Evolutionary conservation across 2,888 invertebrate species (phyloP), one percentile per base, ranked within the genome.

Genomic region (Tenodera sinensis): DNA sequence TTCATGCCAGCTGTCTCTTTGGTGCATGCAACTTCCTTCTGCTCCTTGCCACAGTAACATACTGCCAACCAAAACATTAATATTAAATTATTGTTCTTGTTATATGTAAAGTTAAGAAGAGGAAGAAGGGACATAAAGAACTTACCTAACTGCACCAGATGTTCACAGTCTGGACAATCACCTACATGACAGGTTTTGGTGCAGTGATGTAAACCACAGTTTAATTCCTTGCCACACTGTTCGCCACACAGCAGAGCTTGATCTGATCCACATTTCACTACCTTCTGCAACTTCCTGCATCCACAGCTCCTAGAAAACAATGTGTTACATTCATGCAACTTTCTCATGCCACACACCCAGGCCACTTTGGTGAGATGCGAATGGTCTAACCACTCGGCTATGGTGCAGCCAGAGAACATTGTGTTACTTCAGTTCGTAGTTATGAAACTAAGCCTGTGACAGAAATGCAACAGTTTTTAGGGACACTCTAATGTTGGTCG

Each of bases 141-240:
- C 54, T 81, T 92, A 96, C 96, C 94, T 94, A 97, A 97, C 85
- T 95, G 94, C 15, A 97, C 93, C 54, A 93, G 94, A 90, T 96
- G 94, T 0, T 93, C 93, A 92, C 99, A 99, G 2, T 95, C 93
- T 0, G 94, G 94, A 92, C 99, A 99, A 6, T 95, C 94, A 0
- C 96, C 98, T 25, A 95, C 94, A 93, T 99, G 99, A 92, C 99
- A 99, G 81, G 94, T 94, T 84, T 94, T 94, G 54, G 93, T 92
- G 93, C 99, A 99, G 0, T 93, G 92, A 93, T 99, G 99, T 30
- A 95, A 93, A 27, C 95, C 95, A 93, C 99, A 99, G 91, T 96
- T 96, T 0, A 99, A 94, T 6, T 93, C 89, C 92, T 97, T 97
- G 0, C 94, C 95, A 93, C 99, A 99, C 3, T 94, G 93, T 1